Conservation (phyloP, 2,113 vertebrate genomes). For the Bos indicus region DNA sequence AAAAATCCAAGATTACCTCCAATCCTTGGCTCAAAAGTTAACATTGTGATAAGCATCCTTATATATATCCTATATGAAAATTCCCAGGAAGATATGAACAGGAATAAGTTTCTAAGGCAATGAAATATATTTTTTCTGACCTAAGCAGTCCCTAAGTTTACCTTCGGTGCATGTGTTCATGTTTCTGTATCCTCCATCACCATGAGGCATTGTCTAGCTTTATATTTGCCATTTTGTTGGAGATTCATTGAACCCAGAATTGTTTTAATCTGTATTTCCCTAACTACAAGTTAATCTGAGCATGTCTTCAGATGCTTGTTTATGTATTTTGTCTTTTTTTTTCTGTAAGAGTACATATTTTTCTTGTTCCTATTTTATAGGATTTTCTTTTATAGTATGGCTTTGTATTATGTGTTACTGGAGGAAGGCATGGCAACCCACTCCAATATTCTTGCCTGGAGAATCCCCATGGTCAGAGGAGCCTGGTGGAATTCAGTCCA, state of each 20-base stretch:
- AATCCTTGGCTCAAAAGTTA: not conserved
- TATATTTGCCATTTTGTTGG: not conserved
- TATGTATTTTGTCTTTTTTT: not conserved
- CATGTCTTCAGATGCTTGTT: not conserved
- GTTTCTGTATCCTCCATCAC: not conserved
- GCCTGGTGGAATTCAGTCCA: not conserved
- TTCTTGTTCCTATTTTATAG: not conserved
- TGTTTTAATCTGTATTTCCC: not conserved
- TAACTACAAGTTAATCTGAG: not conserved
- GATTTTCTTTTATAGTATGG: not conserved
- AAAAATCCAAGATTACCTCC: not conserved
- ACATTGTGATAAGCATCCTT: not conserved
- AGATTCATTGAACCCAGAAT: not conserved
- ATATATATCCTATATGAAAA: not conserved
- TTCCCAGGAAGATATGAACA: not conserved
- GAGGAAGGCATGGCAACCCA: not conserved
- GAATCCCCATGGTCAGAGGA: not conserved
- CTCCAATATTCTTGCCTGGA: not conserved
- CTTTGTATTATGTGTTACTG: not conserved
- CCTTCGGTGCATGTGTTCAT: not conserved
- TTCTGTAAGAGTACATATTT: not conserved
- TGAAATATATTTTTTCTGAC: not conserved
- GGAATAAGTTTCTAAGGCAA: not conserved
- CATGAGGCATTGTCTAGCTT: not conserved
- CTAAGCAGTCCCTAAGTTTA: not conserved